Conservation (phyloP, 23 tunicate genomes). For the Ascidia mentula region DNA sequence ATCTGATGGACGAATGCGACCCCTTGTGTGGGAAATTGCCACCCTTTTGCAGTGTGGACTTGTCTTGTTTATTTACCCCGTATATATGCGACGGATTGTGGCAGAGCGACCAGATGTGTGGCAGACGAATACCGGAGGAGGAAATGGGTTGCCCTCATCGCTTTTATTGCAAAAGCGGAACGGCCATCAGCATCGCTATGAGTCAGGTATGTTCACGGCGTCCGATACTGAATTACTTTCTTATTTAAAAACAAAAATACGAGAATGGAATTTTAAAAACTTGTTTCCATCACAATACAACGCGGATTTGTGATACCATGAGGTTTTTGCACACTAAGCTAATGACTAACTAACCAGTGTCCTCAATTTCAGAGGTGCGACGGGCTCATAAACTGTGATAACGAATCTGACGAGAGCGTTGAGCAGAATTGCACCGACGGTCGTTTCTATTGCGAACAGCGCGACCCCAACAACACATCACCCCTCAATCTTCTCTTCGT, state of each 20-base stretch:
- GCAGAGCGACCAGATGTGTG: conserved; percentile 33
- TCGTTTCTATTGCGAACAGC: conserved; percentile 58
- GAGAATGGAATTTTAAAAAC: too few species aligned
- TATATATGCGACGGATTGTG: conserved; percentile 54
- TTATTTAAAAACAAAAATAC: too few species aligned
- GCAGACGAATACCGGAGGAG: conserved; percentile 38
- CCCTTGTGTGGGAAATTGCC: conserved; percentile 27
- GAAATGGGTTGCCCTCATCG: conserved; percentile 54
- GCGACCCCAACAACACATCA: not conserved
- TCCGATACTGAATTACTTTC: too few species aligned
- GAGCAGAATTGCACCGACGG: conserved; percentile 49
- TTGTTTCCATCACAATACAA: too few species aligned
- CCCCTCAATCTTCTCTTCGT: conserved; percentile 35
- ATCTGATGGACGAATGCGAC: conserved; percentile 52
- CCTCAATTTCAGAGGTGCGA: conserved; percentile 74
- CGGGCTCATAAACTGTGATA: conserved; percentile 62
- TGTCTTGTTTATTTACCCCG: conserved; percentile 36
- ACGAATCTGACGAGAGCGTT: conserved; percentile 59
- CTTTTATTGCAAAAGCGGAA: conserved; percentile 57
- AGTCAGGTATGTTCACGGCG: conserved; percentile 39
- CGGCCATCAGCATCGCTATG: conserved; percentile 38
- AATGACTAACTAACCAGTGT: too few species aligned
- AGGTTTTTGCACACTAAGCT: too few species aligned
- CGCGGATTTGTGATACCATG: too few species aligned
- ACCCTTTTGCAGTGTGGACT: conserved; percentile 34